Conservation (phyloP, 2,113 vertebrate species). For the Amblyopsis rosae region DNA sequence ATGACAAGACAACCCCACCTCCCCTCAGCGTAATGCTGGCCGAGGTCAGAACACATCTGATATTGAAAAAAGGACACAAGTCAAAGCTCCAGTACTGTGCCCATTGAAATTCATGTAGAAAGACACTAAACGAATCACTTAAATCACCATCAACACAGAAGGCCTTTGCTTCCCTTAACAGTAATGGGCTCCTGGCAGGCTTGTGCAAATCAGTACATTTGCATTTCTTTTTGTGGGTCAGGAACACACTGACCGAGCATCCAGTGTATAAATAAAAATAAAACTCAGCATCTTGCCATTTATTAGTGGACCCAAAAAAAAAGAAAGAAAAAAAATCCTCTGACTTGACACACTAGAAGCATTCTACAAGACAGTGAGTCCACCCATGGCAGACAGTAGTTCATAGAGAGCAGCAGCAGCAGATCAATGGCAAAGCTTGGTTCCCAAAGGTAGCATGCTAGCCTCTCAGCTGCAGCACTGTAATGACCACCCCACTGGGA, state of each 20-base stretch:
- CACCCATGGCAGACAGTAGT: constrained; percentile 43
- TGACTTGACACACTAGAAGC: constrained; percentile 44
- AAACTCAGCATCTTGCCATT: neutral
- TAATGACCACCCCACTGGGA: constrained; percentile 62
- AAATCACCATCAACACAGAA: neutral
- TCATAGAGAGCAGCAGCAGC: constrained; percentile 29
- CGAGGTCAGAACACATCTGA: constrained; percentile 32
- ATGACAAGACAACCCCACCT: constrained; percentile 40
- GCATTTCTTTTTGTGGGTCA: neutral
- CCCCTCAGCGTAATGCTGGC: constrained; percentile 46
- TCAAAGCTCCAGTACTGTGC: neutral
- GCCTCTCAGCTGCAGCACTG: constrained; percentile 55
- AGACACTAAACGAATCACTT: neutral
- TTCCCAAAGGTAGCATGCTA: constrained; percentile 48
- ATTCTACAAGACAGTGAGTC: constrained; percentile 20
- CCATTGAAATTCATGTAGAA: constrained; percentile 18
- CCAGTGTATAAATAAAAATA: neutral
- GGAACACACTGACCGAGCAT: neutral
- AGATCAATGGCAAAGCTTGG: constrained; percentile 58
- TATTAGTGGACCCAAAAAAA: neutral
- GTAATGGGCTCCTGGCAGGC: neutral
- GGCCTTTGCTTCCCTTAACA: neutral
- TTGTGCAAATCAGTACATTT: constrained; percentile 11
- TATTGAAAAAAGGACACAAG: constrained; percentile 7
- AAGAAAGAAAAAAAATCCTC: constrained; percentile 41